These are phyloP conservation scores for Patella ulyssiponensis DNA, from an alignment of 2,888 invertebrate genomes.

Conservation along the genomic window DNA sequence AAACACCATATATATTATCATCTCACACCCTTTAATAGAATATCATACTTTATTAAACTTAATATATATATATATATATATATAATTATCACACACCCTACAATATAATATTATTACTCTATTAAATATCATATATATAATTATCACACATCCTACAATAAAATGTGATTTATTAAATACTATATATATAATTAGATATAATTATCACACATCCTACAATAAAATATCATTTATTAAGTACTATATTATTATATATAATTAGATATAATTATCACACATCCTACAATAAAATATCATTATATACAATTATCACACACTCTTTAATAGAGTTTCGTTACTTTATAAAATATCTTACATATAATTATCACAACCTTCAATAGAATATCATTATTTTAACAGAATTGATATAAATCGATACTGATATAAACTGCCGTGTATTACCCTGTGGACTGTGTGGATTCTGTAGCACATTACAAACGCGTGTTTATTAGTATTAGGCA, in stretches of 20 bases:
- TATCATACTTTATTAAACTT: neutral
- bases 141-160: slow-evolving; percentile 5
- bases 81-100: no score
- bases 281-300: neutral
- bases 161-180: neutral
- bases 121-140: no score
- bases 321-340: no score
- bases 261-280: neutral
- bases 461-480: neutral
- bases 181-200: neutral
- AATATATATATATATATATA: no score
- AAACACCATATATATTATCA: neutral
- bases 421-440: no score
- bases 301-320: no score
- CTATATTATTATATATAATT: neutral
- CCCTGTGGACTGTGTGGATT: no score
- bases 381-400: neutral
- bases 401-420: no score
- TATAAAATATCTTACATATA: neutral
- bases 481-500: neutral
- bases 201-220: neutral
- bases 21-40: neutral
- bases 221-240: neutral
- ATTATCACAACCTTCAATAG: neutral
- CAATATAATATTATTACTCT: no score